These are phyloP conservation scores for Sebastes matsubarae DNA, from an alignment of 2,797 vertebrate species.

Conservation along the genomic window DNA sequence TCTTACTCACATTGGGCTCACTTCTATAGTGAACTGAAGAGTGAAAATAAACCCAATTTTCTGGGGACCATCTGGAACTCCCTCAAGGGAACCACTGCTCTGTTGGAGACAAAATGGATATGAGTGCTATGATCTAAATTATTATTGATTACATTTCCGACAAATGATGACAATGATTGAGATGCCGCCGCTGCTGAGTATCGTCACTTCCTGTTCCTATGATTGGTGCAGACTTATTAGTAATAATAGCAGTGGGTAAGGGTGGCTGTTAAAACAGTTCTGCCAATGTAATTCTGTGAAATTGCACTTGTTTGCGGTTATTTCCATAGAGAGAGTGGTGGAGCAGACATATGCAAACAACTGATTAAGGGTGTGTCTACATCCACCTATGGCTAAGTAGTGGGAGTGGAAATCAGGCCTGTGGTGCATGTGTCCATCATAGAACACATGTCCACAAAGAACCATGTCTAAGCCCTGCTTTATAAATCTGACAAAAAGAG, in stretches of 20 bases:
- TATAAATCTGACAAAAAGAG: neutral
- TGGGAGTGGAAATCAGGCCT: constrained; percentile 10
- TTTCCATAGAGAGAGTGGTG: constrained; percentile 41
- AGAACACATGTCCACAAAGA: neutral
- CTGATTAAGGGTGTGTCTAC: constrained; percentile 41
- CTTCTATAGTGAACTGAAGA: too few species aligned
- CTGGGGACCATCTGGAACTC: too few species aligned
- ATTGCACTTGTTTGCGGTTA: constrained; percentile 31
- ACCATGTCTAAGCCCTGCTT: neutral
- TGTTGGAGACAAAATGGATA: neutral
- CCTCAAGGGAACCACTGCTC: too few species aligned
- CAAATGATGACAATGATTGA: neutral
- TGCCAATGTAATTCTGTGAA: neutral
- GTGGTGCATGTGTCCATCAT: neutral
- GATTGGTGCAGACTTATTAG: neutral
- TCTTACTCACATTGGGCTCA: too few species aligned
- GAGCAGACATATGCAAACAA: constrained; percentile 56
- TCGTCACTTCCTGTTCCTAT: neutral
- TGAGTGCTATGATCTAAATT: neutral
- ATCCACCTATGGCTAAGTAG: neutral
- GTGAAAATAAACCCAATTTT: too few species aligned
- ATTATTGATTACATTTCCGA: neutral
- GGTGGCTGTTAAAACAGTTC: neutral
- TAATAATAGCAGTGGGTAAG: neutral
- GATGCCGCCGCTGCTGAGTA: neutral